phyloP scores from a whole-genome alignment of 1,140 invertebrate genomes.

The Monochamus saltuarius region DNA sequence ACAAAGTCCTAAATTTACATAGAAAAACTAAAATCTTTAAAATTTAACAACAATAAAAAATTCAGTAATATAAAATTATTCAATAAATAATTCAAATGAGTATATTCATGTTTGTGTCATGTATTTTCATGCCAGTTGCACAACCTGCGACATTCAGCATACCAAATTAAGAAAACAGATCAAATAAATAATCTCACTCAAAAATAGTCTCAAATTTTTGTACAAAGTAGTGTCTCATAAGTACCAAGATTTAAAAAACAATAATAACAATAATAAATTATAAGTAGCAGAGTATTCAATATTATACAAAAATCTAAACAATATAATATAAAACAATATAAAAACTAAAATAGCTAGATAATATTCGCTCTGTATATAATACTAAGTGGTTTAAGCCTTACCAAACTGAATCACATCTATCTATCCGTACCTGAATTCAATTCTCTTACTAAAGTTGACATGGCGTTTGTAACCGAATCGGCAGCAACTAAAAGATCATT shows the following conservation, averaged over 20 bases:
- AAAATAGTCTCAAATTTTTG: constrained; percentile 11
- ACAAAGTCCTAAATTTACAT: not conserved
- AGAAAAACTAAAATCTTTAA: constrained; percentile 23
- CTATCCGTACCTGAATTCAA: constrained; percentile 80
- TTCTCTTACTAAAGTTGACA: constrained; percentile 93
- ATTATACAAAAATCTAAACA: constrained; percentile 4
- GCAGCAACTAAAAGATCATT: constrained; percentile 89
- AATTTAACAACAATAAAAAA: constrained; percentile 28
- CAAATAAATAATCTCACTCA: constrained; percentile 20
- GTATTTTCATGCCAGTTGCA: constrained; percentile 27
- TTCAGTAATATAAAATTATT: constrained; percentile 7
- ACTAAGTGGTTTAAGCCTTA: constrained; percentile 27
- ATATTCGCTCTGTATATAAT: constrained; percentile 16
- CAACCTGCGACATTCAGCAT: constrained; percentile 17
- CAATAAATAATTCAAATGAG: constrained; percentile 26
- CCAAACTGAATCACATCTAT: constrained; percentile 18
- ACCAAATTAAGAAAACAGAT: constrained; percentile 5
- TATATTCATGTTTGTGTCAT: constrained; percentile 26
- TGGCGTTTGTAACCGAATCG: constrained; percentile 93
- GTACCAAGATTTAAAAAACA: constrained; percentile 21
- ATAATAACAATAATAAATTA: constrained; percentile 1
- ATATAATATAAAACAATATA: constrained; percentile 15
- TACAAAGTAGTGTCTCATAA: constrained; percentile 20
- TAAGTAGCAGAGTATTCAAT: not conserved
- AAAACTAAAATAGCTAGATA: constrained; percentile 13